Conservation (phyloP, 92 coral and sea anemone genomes). For the Parazoanthus swiftii region DNA sequence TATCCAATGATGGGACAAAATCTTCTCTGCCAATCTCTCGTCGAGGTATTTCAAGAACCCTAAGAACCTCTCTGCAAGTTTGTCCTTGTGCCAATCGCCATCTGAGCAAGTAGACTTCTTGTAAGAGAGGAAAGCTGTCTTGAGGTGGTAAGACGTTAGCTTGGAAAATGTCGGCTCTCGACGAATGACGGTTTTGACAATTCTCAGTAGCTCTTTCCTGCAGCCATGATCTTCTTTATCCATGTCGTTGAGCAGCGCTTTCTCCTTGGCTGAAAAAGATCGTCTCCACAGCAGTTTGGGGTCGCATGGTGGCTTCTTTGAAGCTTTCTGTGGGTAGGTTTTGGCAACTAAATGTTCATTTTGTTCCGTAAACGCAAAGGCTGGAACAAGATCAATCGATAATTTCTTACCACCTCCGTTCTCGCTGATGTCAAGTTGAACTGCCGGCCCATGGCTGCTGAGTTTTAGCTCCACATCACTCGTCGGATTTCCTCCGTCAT, state of each 20-base stretch:
- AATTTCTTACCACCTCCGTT: conserved; percentile 38
- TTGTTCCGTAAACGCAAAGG: conserved; percentile 45
- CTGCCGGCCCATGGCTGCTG: conserved; percentile 76
- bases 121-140: conserved; percentile 77
- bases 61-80: conserved; percentile 65
- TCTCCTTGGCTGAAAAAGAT: conserved; percentile 74
- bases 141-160: conserved; percentile 71
- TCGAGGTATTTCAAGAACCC: conserved; percentile 58
- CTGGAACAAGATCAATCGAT: conserved; percentile 69
- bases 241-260: conserved; percentile 56
- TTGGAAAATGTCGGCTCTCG: conserved; percentile 70
- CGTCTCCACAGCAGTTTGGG: conserved; percentile 70
- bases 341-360: conserved; percentile 71
- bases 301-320: conserved; percentile 32
- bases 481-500: conserved; percentile 27
- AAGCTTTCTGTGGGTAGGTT: conserved; percentile 39
- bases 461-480: conserved; percentile 46
- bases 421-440: conserved; percentile 69
- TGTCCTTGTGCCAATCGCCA: conserved; percentile 56
- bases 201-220: conserved; percentile 70
- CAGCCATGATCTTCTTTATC: conserved; percentile 78
- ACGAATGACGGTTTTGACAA: conserved; percentile 62
- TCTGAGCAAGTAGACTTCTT: conserved; percentile 8
- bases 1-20: conserved; percentile 66
- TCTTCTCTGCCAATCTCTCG: conserved; percentile 40